Evolutionary conservation across 2,888 invertebrate species (phyloP).

Genomic region (Scaptomyza parva): DNA sequence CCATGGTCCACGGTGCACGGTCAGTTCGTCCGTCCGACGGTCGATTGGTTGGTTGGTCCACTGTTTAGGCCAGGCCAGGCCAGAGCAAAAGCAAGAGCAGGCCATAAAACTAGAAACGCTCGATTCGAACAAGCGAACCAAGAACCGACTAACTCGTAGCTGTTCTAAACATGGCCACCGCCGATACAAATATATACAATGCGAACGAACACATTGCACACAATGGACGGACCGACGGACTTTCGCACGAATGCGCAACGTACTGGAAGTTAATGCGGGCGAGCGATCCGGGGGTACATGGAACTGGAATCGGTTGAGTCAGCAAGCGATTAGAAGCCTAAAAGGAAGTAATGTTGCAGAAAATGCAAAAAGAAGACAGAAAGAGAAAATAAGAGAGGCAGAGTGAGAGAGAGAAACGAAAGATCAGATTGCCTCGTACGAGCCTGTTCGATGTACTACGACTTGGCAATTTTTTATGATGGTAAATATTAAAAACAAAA

Average conservation of each 20-base stretch:
- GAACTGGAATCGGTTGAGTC: constrained; percentile 64
- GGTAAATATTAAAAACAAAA: constrained; percentile 65
- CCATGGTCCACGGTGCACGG: constrained; percentile 35
- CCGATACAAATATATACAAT: constrained; percentile 66
- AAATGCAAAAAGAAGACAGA: constrained; percentile 59
- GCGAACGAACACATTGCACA: constrained; percentile 59
- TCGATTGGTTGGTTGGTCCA: constrained; percentile 21
- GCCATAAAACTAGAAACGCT: constrained; percentile 60
- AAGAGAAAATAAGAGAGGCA: constrained; percentile 13
- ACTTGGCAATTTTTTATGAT: constrained; percentile 70
- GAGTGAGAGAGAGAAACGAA: constrained; percentile 23
- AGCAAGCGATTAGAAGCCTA: constrained; percentile 78
- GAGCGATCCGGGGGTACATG: background rate
- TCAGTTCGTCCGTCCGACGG: constrained; percentile 5
- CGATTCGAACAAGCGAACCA: constrained; percentile 43
- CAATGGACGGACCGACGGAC: constrained; percentile 55
- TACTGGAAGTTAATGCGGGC: constrained; percentile 13
- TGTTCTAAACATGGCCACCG: constrained; percentile 67
- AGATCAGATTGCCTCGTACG: constrained; percentile 57
- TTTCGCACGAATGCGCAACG: constrained; percentile 74
- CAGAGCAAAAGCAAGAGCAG: constrained; percentile 11
- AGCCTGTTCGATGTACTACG: constrained; percentile 34
- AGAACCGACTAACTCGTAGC: constrained; percentile 54
- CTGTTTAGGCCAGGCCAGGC: constrained; percentile 40
- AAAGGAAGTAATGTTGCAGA: constrained; percentile 81